Base-by-base conservation (phyloP, 1,140 invertebrate genomes). In the Dendroctonus ponderosae region DNA sequence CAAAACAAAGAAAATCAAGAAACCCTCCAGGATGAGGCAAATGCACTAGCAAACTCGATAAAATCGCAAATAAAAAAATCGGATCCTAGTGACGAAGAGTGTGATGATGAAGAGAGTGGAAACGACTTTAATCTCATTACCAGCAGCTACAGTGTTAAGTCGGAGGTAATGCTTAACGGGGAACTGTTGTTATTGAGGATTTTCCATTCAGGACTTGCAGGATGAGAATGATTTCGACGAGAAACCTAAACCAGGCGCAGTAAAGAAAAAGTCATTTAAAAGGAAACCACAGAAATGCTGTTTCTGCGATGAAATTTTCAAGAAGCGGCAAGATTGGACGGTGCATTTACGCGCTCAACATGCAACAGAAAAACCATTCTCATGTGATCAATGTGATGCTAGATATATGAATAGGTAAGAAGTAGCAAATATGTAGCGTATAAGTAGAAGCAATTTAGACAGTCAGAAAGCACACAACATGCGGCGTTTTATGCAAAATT, bases 381-480 rank as follows among this genome's bases (percentile, higher is more conserved):
- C 73, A 46, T 41, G 67, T 58, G 39, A 70, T 65, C 56, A 59
- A 15, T 66, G 64, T 46, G 64, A 66, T 26, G 56, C 64, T 9
- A 40, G 44, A 6, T 66, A 65, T 26, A 57, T 57, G 46, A 65
- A 65, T 15, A 46, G 44, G 53, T 65, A 57, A 44, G 42, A 59
- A 59, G 1, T 46, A 5, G 12, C 12, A n/a, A 39, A 40, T 40
- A 12, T 14, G 9, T 46, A 46, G 1, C n/a, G n/a, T n/a, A n/a
- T n/a, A n/a, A n/a, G n/a, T n/a, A n/a, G n/a, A n/a, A n/a, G n/a
- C n/a, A n/a, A n/a, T n/a, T n/a, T n/a, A n/a, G n/a, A n/a, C n/a
- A n/a, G n/a, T n/a, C n/a, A n/a, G n/a, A n/a, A n/a, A n/a, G n/a
- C n/a, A n/a, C n/a, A n/a, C n/a, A n/a, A n/a, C n/a, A n/a, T n/a